phyloP scores from a whole-genome alignment of 2,888 invertebrate genomes.

The Graphium colonna region DNA sequence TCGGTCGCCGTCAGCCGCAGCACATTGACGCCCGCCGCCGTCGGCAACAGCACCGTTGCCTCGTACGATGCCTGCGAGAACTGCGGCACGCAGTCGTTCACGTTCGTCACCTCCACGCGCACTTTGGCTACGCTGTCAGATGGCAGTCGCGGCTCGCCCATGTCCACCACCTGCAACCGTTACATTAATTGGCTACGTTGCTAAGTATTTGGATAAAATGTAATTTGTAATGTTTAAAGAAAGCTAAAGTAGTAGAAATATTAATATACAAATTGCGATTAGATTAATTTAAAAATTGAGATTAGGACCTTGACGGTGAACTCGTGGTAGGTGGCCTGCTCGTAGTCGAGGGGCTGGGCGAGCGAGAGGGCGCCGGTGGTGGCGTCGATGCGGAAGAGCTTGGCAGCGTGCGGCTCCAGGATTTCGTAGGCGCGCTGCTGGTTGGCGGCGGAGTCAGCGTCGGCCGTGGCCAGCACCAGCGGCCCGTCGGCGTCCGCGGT shows the following conservation, averaged over 20 bases:
- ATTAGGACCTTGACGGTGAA: constrained; percentile 91
- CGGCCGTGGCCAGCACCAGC: constrained; percentile 90
- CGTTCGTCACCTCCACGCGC: constrained; percentile 87
- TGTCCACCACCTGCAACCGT: constrained; percentile 86
- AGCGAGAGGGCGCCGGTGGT: constrained; percentile 93
- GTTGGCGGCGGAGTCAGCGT: constrained; percentile 93
- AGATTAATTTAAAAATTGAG: too few species aligned
- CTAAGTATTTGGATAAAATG: too few species aligned
- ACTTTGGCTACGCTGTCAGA: constrained; percentile 90
- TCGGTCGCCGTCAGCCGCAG: constrained; percentile 85
- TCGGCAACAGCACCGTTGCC: constrained; percentile 89
- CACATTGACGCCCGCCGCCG: constrained; percentile 88
- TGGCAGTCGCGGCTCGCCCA: constrained; percentile 90
- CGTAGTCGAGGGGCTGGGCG: constrained; percentile 89
- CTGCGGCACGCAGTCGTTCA: constrained; percentile 94
- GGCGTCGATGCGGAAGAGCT: constrained; percentile 91
- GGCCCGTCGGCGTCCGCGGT: constrained; percentile 85
- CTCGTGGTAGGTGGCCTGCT: constrained; percentile 82
- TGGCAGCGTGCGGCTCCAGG: constrained; percentile 87
- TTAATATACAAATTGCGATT: too few species aligned
- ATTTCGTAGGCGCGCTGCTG: constrained; percentile 92
- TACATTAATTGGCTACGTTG: too few species aligned
- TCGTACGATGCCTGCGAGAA: constrained; percentile 87
- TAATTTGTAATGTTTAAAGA: too few species aligned
- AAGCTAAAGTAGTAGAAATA: too few species aligned